A percentile compares a stretch with the other conserved stretches of the same genome.
These are phyloP conservation scores for Dendronephthya gigantea DNA, from an alignment of 64 coral and sea anemone genomes.

Conservation along the genomic window DNA sequence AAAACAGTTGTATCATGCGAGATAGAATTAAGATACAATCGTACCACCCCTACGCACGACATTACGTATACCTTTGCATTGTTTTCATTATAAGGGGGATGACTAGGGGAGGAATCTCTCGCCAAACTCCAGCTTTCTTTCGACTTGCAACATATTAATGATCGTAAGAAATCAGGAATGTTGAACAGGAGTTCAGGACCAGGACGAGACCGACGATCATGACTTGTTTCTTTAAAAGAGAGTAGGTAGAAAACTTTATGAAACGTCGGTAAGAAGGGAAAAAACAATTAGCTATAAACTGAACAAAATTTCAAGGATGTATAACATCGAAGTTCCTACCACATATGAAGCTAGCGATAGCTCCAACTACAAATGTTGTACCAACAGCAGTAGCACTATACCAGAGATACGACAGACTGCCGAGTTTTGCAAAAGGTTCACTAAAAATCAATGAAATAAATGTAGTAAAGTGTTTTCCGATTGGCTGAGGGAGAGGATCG, in stretches of 20 bases:
- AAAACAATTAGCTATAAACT: too few relatives aligned
- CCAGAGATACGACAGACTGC: slow-evolving; percentile 2
- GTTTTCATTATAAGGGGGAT: background rate
- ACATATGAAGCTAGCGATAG: background rate
- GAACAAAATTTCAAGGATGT: too few relatives aligned
- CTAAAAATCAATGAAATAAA: too few relatives aligned
- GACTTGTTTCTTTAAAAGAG: background rate
- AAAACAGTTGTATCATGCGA: background rate
- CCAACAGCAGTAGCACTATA: background rate
- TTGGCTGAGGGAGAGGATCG: too few relatives aligned
- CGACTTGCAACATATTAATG: background rate
- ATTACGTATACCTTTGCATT: background rate
- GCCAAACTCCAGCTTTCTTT: background rate
- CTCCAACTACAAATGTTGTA: background rate
- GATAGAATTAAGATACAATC: too few relatives aligned
- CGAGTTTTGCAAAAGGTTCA: background rate
- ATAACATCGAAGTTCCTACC: too few relatives aligned
- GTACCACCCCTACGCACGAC: too few relatives aligned
- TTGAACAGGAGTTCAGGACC: slow-evolving; percentile 13
- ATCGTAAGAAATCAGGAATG: background rate
- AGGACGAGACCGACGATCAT: background rate
- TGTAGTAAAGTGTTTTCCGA: too few relatives aligned
- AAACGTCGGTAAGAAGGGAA: too few relatives aligned
- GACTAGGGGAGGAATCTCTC: background rate
- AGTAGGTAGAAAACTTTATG: background rate